phyloP scores from a whole-genome alignment of 2,888 invertebrate species.

The Thecocarcelia acutangulata region DNA sequence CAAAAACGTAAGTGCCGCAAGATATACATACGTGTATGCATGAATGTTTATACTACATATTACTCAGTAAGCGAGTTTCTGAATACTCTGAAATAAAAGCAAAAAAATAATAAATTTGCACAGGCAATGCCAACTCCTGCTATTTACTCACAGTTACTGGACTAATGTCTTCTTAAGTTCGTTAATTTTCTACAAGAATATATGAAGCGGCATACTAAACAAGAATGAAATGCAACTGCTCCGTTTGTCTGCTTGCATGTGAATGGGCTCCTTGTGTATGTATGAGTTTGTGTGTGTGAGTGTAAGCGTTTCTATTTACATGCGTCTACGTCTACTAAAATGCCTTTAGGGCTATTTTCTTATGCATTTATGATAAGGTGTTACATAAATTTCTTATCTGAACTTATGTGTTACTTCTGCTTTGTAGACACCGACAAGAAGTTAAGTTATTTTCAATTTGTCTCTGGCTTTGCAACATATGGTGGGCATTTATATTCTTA shows the following conservation, averaged over 20 bases:
- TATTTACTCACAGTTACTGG: constrained; percentile 19
- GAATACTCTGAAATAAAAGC: too few species aligned
- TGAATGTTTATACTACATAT: too few species aligned
- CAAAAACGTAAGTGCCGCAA: too few species aligned
- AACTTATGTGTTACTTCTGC: constrained; percentile 32
- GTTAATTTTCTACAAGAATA: constrained; percentile 24
- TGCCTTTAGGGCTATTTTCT: constrained; percentile 61
- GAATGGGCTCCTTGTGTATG: too few species aligned
- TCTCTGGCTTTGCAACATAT: background rate
- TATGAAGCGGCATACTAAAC: background rate
- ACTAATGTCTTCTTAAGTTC: constrained; percentile 30
- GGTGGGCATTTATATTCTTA: background rate
- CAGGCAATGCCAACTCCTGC: background rate
- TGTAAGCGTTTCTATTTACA: constrained; percentile 38
- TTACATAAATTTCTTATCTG: constrained; percentile 59
- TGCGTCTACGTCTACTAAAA: constrained; percentile 56
- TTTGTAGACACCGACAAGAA: constrained; percentile 34
- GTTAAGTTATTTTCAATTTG: constrained; percentile 38
- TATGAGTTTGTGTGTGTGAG: constrained; percentile 1
- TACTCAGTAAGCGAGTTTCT: too few species aligned
- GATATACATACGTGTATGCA: too few species aligned
- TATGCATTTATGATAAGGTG: constrained; percentile 68
- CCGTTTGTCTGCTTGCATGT: background rate
- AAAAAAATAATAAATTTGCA: too few species aligned
- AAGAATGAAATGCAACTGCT: background rate